phyloP scores from a whole-genome alignment of 2,888 invertebrate genomes.

The Tyria jacobaeae region DNA sequence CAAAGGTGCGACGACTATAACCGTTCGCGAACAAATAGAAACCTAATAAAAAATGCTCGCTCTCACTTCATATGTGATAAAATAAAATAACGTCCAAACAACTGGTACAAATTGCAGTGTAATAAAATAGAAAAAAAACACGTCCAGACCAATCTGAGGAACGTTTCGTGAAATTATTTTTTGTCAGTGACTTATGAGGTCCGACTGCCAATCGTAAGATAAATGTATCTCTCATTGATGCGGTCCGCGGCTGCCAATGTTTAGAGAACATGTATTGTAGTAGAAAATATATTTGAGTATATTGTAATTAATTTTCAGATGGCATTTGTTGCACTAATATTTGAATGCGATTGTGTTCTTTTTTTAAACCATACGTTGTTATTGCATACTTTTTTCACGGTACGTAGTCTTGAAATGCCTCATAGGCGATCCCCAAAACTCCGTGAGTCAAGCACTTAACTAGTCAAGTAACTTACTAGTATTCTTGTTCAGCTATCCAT shows the following conservation, averaged over 20 bases:
- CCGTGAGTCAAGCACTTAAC: too few species aligned
- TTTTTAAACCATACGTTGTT: not conserved
- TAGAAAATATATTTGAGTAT: not conserved
- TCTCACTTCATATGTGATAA: slow-evolving; percentile 15
- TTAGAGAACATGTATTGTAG: slow-evolving; percentile 4
- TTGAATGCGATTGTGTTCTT: too few species aligned
- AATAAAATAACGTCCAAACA: slow-evolving; percentile 16
- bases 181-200: slow-evolving; percentile 61
- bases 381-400: too few species aligned
- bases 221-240: slow-evolving; percentile 57
- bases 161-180: slow-evolving; percentile 53
- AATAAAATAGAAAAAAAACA: slow-evolving; percentile 47
- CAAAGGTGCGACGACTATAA: not conserved
- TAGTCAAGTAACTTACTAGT: too few species aligned
- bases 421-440: too few species aligned
- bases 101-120: slow-evolving; percentile 22
- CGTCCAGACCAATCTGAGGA: slow-evolving; percentile 42
- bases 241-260: slow-evolving; percentile 48
- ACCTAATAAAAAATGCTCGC: slow-evolving; percentile 23
- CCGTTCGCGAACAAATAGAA: not conserved
- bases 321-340: too few species aligned
- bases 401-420: too few species aligned
- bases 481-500: too few species aligned
- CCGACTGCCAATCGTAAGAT: slow-evolving; percentile 57
- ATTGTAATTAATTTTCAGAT: too few species aligned